Evolutionary conservation across 2,797 vertebrate genomes (phyloP), one percentile per base, ranked within the genome.

Genomic region (Enteromius fasciolatus): DNA sequence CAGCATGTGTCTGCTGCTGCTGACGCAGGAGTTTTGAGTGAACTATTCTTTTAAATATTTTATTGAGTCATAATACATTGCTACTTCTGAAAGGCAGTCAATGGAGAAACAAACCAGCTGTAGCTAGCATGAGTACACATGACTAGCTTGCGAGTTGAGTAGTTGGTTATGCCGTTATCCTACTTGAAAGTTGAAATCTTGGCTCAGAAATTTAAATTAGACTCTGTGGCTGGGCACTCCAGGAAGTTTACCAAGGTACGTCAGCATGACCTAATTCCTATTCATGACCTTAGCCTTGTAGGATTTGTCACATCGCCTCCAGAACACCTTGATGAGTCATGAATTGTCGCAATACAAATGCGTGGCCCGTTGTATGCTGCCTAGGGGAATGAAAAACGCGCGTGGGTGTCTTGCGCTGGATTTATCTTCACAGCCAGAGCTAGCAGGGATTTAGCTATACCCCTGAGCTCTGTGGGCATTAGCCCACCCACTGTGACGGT

Each of bases 251-350:
- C 52, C 20, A 31, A 31, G 23, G 36, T 70, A 80, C 36, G 25
- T 70, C 78, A 70, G 18, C 25, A 15, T 46, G 52, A 80, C 68
- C 52, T 8, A 10, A 59, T 79, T 79, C 36, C 57, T 79, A 69
- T 80, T 70, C 52, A 61, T 46, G 36, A 59, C 17, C 78, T 70
- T 59, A 59, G 18, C 18, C 25, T 31, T 33, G 67, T 61, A 46
- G 52, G 67, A 80, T 80, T 86, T 54, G 61, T 83, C 54, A 36
- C 52, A 41, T 63, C 76, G 25, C 76, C 73, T 75, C 57, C 12
- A 2, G n/a, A 68, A 82, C 33, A 54, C 28, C 23, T 68, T n/a
- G 79, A 83, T 91, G 90, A 92, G 86, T 92, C 91, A 92, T 14
- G 78, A 76, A 63, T 81, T 87, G 87, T 87, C 84, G 66, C 36